Conservation (phyloP, 2,797 vertebrate species). For the Capromys pilorides region DNA sequence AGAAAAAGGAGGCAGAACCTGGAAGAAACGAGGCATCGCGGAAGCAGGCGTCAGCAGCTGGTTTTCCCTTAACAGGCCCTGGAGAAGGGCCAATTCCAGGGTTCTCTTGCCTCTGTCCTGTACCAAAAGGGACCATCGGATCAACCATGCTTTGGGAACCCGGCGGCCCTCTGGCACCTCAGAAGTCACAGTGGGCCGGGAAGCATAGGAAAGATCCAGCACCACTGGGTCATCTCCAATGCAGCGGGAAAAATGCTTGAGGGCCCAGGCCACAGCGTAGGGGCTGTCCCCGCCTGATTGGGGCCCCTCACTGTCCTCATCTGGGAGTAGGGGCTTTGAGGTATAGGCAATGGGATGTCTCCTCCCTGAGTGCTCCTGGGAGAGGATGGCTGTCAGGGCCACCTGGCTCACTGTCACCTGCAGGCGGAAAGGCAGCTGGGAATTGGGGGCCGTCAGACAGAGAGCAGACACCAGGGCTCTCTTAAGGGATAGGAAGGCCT, state of each 20-base stretch:
- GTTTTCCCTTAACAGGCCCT: conserved; percentile 72
- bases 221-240: conserved; percentile 73
- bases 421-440: conserved; percentile 75
- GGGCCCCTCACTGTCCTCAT: conserved; percentile 66
- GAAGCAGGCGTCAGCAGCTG: conserved; percentile 29
- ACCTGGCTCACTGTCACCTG: conserved; percentile 75
- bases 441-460: conserved; percentile 64
- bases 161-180: neutral
- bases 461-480: conserved; percentile 73
- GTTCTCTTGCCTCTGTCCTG: conserved; percentile 78
- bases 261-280: conserved; percentile 75
- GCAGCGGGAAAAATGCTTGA: conserved; percentile 76
- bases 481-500: conserved; percentile 76
- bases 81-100: conserved; percentile 72
- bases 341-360: conserved; percentile 74
- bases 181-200: conserved; percentile 28
- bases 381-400: conserved; percentile 68
- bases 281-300: conserved; percentile 76
- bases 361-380: conserved; percentile 75
- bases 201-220: conserved; percentile 67
- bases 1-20: conserved; percentile 71
- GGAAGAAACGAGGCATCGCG: conserved; percentile 72
- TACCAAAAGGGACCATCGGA: conserved; percentile 77
- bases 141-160: conserved; percentile 68
- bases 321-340: conserved; percentile 75